Evolutionary conservation across 1,140 invertebrate genomes (phyloP).

Genomic region (Drosophila teissieri): DNA sequence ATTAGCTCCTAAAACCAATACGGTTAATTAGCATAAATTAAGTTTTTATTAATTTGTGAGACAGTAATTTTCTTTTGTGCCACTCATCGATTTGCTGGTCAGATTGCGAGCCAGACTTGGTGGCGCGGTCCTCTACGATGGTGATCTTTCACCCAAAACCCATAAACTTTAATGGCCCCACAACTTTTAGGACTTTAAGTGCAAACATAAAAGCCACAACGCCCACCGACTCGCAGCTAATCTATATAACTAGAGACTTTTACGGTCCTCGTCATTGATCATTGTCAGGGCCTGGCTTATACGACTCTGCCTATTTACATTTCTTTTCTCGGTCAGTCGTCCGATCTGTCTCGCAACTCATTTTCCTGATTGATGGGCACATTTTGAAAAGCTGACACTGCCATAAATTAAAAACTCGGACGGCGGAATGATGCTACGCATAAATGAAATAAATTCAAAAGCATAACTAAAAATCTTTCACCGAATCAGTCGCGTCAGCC

Average conservation of each 20-base stretch:
- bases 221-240: constrained; percentile 52
- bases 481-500: constrained; percentile 33
- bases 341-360: constrained; percentile 69
- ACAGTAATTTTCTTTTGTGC: constrained; percentile 77
- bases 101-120: constrained; percentile 59
- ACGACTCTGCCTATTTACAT: constrained; percentile 63
- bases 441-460: constrained; percentile 77
- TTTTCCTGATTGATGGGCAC: constrained; percentile 78
- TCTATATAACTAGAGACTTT: constrained; percentile 12
- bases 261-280: constrained; percentile 63
- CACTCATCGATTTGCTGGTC: constrained; percentile 30
- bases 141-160: constrained; percentile 67
- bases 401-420: constrained; percentile 64
- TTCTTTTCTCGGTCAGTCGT: constrained; percentile 68
- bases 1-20: constrained; percentile 54
- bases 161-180: constrained; percentile 55
- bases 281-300: constrained; percentile 60
- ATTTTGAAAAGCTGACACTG: constrained; percentile 69
- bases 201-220: constrained; percentile 41
- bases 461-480: constrained; percentile 78
- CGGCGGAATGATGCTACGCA: constrained; percentile 61
- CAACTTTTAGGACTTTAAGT: constrained; percentile 62
- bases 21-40: constrained; percentile 78
- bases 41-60: constrained; percentile 82
- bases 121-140: constrained; percentile 58